Evolutionary conservation across 2,797 vertebrate species (phyloP).

Genomic region (Eulemur rubriventer): DNA sequence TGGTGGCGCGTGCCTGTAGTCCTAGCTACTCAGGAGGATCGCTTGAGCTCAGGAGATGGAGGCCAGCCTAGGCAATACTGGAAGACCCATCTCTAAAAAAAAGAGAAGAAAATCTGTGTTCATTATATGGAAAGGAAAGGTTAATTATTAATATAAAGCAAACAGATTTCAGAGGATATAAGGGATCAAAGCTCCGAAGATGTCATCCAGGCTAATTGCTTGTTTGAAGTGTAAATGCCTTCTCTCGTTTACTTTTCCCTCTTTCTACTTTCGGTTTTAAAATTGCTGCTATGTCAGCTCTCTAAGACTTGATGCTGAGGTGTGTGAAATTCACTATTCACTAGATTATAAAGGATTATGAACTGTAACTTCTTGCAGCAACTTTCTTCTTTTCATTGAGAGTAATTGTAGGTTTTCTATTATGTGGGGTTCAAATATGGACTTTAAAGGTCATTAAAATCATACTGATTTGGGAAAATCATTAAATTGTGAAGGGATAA

Average conservation of each 20-base stretch:
- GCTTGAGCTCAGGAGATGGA: too few species aligned
- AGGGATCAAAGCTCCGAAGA: neutral
- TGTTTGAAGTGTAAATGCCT: neutral
- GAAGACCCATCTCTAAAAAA: too few species aligned
- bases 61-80: too few species aligned
- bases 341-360: conserved; percentile 75
- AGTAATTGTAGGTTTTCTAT: conserved; percentile 60
- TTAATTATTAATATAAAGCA: neutral
- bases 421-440: conserved; percentile 57
- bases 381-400: neutral
- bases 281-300: conserved; percentile 68
- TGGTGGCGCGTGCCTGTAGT: too few species aligned
- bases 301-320: conserved; percentile 62
- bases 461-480: neutral
- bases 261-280: conserved; percentile 71
- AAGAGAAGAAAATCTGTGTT: neutral
- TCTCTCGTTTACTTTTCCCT: neutral
- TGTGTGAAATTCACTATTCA: conserved; percentile 71
- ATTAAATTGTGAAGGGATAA: conserved; percentile 23
- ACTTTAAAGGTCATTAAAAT: conserved; percentile 58
- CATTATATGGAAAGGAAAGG: neutral
- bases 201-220: neutral
- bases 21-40: too few species aligned
- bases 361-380: conserved; percentile 71
- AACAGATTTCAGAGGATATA: neutral